Evolutionary conservation across 2,888 invertebrate species (phyloP).

Genomic region (Cataglyphis altisquamis): DNA sequence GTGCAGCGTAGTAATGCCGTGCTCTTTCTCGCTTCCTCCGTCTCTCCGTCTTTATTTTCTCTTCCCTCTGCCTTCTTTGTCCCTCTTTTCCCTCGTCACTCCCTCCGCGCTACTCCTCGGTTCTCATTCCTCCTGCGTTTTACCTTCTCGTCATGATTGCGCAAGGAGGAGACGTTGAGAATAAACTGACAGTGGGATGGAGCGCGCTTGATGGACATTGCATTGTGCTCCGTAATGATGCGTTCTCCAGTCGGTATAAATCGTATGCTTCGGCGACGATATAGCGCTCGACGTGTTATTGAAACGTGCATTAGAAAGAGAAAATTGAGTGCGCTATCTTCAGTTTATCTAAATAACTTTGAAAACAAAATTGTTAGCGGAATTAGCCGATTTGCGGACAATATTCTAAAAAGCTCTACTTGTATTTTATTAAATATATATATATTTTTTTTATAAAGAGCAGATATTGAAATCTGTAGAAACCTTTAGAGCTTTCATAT

Average conservation of each 20-base stretch:
- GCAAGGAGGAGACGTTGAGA: slow-evolving; percentile 66
- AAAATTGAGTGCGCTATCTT: slow-evolving; percentile 55
- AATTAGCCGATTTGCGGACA: slow-evolving; percentile 37
- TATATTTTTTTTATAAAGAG: background rate
- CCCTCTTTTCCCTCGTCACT: background rate
- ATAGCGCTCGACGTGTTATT: slow-evolving; percentile 73
- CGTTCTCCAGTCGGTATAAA: slow-evolving; percentile 77
- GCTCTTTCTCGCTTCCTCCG: slow-evolving; percentile 63
- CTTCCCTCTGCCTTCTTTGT: slow-evolving; percentile 20
- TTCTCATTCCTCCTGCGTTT: slow-evolving; percentile 41
- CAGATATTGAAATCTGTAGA: background rate
- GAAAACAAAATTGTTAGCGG: slow-evolving; percentile 59
- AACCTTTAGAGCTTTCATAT: background rate
- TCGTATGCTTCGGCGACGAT: slow-evolving; percentile 73
- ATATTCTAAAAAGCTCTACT: background rate
- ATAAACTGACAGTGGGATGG: slow-evolving; percentile 71
- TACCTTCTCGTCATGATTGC: slow-evolving; percentile 60
- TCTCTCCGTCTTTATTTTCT: slow-evolving; percentile 33
- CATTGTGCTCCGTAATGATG: slow-evolving; percentile 82
- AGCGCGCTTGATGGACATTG: slow-evolving; percentile 81
- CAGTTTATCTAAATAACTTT: background rate
- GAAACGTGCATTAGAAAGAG: slow-evolving; percentile 74
- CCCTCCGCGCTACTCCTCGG: slow-evolving; percentile 13
- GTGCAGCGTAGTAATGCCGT: slow-evolving; percentile 78
- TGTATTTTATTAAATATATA: background rate